Evolutionary conservation across 2,113 vertebrate species (phyloP).

Genomic region (Erpornis zantholeuca): DNA sequence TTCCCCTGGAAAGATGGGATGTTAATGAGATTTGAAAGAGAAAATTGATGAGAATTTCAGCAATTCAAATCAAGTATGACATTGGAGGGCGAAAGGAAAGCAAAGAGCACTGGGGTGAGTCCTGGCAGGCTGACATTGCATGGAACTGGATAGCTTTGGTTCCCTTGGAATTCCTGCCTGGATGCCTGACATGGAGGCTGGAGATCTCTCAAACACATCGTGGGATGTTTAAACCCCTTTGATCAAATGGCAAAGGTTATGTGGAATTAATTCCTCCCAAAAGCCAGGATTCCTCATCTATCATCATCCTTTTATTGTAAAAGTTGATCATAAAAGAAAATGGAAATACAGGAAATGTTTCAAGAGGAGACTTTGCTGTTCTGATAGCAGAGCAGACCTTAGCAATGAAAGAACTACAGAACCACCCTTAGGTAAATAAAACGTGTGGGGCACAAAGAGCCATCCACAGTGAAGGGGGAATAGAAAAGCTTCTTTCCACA

Average conservation of each 20-base stretch:
- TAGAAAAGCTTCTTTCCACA: neutral
- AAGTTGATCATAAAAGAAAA: neutral
- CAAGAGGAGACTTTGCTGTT: neutral
- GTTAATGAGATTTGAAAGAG: neutral
- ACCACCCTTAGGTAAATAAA: neutral
- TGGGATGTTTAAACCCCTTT: neutral
- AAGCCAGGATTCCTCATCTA: neutral
- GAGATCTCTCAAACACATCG: neutral
- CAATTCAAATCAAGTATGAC: neutral
- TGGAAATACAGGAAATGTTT: neutral
- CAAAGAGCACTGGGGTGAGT: neutral
- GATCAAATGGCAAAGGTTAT: neutral
- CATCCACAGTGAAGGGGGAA: neutral
- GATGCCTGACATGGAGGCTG: neutral
- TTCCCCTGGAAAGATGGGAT: neutral
- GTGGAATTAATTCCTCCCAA: neutral
- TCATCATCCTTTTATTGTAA: neutral
- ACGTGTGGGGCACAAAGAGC: neutral
- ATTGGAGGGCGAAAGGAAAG: neutral
- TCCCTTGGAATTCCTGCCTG: neutral
- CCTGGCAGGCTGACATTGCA: neutral
- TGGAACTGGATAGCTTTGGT: neutral
- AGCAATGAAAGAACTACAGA: neutral
- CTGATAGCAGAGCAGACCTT: neutral
- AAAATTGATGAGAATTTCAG: neutral